Conservation (phyloP, 1,140 invertebrate genomes). For the Akabosia matsudoensis region DNA sequence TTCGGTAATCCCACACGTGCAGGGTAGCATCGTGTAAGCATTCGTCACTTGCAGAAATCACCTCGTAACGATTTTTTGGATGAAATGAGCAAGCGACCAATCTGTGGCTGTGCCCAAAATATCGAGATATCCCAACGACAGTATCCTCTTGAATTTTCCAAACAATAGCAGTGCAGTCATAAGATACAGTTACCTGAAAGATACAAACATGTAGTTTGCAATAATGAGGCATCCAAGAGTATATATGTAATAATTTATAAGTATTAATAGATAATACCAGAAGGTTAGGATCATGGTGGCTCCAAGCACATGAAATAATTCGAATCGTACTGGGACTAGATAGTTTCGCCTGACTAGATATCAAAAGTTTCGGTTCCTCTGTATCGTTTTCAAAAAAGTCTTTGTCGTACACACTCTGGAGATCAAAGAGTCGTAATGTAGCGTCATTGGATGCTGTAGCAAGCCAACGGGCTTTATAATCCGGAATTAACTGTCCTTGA, state of each 20-base stretch:
- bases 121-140: conserved; percentile 33
- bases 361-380: conserved; percentile 15
- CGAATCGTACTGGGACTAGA: conserved; percentile 23
- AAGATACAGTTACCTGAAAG: conserved; percentile 36
- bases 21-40: conserved; percentile 29
- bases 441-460: conserved; percentile 44
- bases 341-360: conserved; percentile 14
- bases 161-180: conserved; percentile 40
- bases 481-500: background rate
- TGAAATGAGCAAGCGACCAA: conserved; percentile 41
- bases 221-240: conserved; percentile 40
- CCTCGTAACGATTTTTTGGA: conserved; percentile 28
- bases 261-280: too few species aligned
- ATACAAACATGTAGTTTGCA: conserved; percentile 13
- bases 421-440: conserved; percentile 35
- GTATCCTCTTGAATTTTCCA: conserved; percentile 38
- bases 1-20: conserved; percentile 42
- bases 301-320: background rate
- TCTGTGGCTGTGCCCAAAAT: conserved; percentile 38
- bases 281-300: too few species aligned
- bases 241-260: too few species aligned
- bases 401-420: conserved; percentile 18
- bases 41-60: conserved; percentile 42
- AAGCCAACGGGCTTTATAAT: conserved; percentile 24
- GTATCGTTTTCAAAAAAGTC: conserved; percentile 4